Conservation (phyloP, 1,140 invertebrate genomes). For the Phocides pigmalion region DNA sequence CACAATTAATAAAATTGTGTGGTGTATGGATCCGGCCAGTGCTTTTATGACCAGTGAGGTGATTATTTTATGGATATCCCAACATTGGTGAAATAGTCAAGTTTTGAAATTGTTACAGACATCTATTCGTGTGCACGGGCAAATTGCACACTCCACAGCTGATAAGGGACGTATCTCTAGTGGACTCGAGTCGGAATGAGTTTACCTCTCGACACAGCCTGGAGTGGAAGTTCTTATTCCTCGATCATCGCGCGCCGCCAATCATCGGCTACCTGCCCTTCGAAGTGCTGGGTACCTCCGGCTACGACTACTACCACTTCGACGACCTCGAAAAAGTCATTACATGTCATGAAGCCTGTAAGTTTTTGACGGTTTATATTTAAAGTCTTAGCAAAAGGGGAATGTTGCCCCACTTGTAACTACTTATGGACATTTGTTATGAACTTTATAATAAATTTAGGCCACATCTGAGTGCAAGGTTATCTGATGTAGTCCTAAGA, state of each 20-base stretch:
- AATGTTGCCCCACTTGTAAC: too few species aligned
- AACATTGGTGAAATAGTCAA: too few species aligned
- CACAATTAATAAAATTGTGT: too few species aligned
- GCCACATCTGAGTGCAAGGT: too few species aligned
- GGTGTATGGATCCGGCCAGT: too few species aligned
- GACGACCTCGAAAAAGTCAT: conserved; percentile 96
- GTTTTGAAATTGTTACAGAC: too few species aligned
- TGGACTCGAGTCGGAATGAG: conserved; percentile 92
- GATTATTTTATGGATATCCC: too few species aligned
- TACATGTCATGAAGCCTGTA: conserved; percentile 93
- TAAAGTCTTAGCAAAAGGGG: too few species aligned
- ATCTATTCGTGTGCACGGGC: conserved; percentile 93
- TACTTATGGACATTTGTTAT: too few species aligned
- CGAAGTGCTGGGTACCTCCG: conserved; percentile 97
- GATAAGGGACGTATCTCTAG: conserved; percentile 92
- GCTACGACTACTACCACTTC: conserved; percentile 97
- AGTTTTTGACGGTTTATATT: conserved; percentile 65
- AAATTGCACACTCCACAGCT: conserved; percentile 92
- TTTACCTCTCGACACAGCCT: conserved; percentile 97
- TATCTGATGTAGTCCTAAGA: too few species aligned
- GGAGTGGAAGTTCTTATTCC: conserved; percentile 97
- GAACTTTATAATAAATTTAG: too few species aligned
- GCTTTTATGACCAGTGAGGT: too few species aligned
- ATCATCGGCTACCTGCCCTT: conserved; percentile 98
- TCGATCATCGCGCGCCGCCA: conserved; percentile 96